Evolutionary conservation across 2,797 vertebrate species (phyloP).

Genomic region (Gadopsis bispinosus): DNA sequence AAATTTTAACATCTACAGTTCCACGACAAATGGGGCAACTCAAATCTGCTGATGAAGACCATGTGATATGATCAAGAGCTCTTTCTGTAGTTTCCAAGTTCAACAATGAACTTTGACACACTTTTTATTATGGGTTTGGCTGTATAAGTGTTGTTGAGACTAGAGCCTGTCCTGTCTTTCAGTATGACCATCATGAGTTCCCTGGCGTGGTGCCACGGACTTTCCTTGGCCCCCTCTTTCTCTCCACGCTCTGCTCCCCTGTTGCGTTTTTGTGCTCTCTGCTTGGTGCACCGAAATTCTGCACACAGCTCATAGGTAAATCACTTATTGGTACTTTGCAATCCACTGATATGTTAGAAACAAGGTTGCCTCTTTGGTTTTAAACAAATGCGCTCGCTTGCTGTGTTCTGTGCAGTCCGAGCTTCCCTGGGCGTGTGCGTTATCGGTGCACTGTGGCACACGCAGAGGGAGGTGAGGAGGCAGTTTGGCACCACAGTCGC

Average conservation of each 20-base stretch:
- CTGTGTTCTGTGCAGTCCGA: slow-evolving; percentile 84
- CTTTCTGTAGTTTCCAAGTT: not conserved
- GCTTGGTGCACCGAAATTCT: slow-evolving; percentile 89
- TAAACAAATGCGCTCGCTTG: not conserved
- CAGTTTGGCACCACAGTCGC: slow-evolving; percentile 92
- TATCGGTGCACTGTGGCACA: slow-evolving; percentile 87
- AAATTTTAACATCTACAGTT: not conserved
- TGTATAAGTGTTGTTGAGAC: slow-evolving; percentile 2
- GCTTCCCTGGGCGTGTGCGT: slow-evolving; percentile 90
- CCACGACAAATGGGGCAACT: not conserved
- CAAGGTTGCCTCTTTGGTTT: not conserved
- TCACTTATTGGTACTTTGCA: not conserved
- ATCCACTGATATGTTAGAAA: not conserved
- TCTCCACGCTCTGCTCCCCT: slow-evolving; percentile 88
- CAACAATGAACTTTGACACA: not conserved
- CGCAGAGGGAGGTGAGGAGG: slow-evolving; percentile 90
- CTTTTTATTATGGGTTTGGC: not conserved
- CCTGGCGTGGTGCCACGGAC: slow-evolving; percentile 96
- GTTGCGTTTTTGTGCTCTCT: slow-evolving; percentile 83
- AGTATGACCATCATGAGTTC: slow-evolving; percentile 98
- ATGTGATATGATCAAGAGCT: not conserved
- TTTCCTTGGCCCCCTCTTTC: slow-evolving; percentile 91
- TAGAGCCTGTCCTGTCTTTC: slow-evolving; percentile 47
- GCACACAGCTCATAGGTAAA: slow-evolving; percentile 90
- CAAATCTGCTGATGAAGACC: not conserved